These are phyloP conservation scores for Microtus montanus DNA, from an alignment of 2,113 vertebrate species.

Conservation along the genomic window DNA sequence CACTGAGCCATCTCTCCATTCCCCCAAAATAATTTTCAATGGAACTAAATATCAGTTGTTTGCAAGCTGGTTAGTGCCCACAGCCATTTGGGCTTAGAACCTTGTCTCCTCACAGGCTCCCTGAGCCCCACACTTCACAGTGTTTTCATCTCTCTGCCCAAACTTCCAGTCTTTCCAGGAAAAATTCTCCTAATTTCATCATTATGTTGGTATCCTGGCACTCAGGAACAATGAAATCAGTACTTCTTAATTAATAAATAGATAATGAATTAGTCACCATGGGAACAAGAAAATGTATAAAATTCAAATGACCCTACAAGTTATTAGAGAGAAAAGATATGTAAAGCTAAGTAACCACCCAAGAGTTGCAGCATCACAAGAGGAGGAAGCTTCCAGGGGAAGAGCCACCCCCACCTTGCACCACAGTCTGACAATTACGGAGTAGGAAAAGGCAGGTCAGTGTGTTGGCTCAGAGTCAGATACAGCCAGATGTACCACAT, in stretches of 20 bases:
- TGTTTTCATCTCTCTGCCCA: background rate
- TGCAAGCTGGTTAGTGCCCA: background rate
- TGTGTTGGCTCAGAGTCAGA: background rate
- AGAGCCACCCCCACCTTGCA: background rate
- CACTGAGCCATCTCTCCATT: background rate
- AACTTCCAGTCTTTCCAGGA: background rate
- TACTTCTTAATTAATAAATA: constrained; percentile 11
- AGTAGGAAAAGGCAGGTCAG: background rate
- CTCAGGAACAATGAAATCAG: background rate
- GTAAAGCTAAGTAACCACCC: background rate
- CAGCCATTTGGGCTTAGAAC: background rate
- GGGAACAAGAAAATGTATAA: background rate
- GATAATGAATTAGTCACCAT: background rate
- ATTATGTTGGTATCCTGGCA: background rate
- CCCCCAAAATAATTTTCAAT: background rate
- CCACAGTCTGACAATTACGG: background rate
- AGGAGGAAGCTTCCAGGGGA: background rate
- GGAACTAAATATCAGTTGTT: background rate
- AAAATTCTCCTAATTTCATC: background rate
- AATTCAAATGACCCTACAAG: background rate
- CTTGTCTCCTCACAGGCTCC: too few species aligned
- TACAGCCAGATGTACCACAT: background rate
- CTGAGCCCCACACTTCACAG: background rate
- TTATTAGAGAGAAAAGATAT: background rate
- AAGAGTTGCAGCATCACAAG: background rate